Evolutionary conservation across 2,113 vertebrate genomes (phyloP).

Genomic region (Equus quagga): DNA sequence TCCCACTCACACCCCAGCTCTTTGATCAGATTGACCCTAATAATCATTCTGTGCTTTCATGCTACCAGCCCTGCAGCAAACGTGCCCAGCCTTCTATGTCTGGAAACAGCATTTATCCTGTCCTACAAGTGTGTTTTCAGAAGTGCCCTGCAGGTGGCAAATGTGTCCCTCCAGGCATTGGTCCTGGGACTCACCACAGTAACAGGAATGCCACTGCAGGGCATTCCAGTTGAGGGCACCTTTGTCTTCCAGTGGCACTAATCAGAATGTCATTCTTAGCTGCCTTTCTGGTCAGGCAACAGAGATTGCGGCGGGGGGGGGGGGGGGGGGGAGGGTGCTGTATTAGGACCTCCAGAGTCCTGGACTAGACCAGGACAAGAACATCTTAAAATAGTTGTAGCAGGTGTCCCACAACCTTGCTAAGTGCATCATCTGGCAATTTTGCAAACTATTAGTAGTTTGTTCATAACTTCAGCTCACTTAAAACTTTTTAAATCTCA

Average conservation of each 20-base stretch:
- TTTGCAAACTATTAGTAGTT: neutral
- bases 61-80: neutral
- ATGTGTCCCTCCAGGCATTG: neutral
- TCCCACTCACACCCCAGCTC: neutral
- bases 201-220: neutral
- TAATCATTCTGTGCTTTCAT: neutral
- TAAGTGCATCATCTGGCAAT: neutral
- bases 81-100: neutral
- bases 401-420: neutral
- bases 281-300: neutral
- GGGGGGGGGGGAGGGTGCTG: neutral
- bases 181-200: neutral
- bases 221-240: neutral
- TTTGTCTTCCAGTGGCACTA: neutral
- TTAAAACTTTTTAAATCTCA: constrained; percentile 33
- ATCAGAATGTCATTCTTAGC: neutral
- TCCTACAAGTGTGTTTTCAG: neutral
- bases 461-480: constrained; percentile 9
- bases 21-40: neutral
- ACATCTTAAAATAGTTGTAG: neutral
- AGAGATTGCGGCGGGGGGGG: no score
- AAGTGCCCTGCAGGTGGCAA: neutral
- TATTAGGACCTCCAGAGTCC: neutral
- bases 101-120: neutral
- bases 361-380: neutral